Conservation (phyloP, 2,113 vertebrate genomes). For the Gasterosteus nipponicus region DNA sequence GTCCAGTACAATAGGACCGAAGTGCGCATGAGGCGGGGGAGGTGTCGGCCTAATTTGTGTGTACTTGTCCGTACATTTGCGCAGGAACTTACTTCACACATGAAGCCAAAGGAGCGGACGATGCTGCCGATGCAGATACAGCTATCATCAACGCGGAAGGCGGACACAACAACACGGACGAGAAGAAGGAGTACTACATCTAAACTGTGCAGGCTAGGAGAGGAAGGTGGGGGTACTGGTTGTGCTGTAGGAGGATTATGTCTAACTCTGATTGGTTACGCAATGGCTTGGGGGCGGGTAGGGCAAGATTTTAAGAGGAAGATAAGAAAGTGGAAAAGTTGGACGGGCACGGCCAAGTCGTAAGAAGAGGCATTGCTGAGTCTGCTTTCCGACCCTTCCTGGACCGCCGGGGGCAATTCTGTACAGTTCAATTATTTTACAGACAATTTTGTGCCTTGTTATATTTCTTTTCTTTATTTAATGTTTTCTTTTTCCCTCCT, state of each 20-base stretch:
- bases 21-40: slow-evolving; percentile 15
- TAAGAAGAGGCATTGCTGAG: slow-evolving; percentile 82
- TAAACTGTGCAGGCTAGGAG: slow-evolving; percentile 83
- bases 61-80: slow-evolving; percentile 57
- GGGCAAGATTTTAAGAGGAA: slow-evolving; percentile 47
- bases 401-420: slow-evolving; percentile 86
- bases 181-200: slow-evolving; percentile 99
- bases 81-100: slow-evolving; percentile 99
- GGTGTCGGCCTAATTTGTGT: slow-evolving; percentile 35
- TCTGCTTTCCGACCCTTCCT: slow-evolving; percentile 90
- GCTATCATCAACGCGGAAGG: slow-evolving; percentile 99
- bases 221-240: slow-evolving; percentile 63
- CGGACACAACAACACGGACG: slow-evolving; percentile 97
- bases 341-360: slow-evolving; percentile 84
- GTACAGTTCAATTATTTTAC: slow-evolving; percentile 92
- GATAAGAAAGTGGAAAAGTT: slow-evolving; percentile 67
- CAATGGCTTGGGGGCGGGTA: slow-evolving; percentile 36
- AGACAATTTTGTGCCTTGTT: slow-evolving; percentile 99
- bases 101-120: slow-evolving; percentile 99
- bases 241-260: slow-evolving; percentile 58
- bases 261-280: slow-evolving; percentile 59
- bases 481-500: slow-evolving; percentile 67
- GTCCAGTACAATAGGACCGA: slow-evolving; percentile 31
- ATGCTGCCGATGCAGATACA: slow-evolving; percentile 97
- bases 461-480: slow-evolving; percentile 81